Conservation (phyloP, 2,888 invertebrate species). For the Cryptophagus acutangulus region DNA sequence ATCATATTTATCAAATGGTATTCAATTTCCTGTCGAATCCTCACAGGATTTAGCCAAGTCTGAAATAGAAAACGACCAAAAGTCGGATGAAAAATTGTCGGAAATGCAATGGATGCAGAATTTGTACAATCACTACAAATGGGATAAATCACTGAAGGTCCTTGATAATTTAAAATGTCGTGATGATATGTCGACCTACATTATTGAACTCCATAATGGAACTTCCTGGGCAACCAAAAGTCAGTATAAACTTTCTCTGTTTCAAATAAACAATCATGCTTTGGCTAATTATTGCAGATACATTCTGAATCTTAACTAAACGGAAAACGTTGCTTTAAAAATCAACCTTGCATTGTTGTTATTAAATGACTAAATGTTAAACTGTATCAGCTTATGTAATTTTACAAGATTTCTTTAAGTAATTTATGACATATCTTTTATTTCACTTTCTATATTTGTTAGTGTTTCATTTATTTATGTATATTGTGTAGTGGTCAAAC, state of each 20-base stretch:
- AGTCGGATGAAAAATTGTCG: conserved; percentile 35
- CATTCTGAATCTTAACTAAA: too few species aligned
- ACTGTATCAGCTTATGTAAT: conserved; percentile 1
- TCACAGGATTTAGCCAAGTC: conserved; percentile 22
- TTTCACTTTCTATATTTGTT: neutral
- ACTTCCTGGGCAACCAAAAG: conserved; percentile 74
- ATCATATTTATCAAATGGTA: conserved; percentile 45
- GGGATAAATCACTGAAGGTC: conserved; percentile 42
- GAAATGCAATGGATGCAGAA: conserved; percentile 62
- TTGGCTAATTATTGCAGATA: too few species aligned
- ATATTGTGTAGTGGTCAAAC: too few species aligned
- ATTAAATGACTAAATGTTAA: too few species aligned
- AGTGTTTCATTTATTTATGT: neutral
- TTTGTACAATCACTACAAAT: conserved; percentile 61
- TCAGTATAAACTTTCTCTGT: too few species aligned
- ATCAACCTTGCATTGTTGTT: too few species aligned
- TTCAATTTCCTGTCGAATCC: conserved; percentile 41
- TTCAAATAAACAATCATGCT: too few species aligned
- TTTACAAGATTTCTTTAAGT: neutral
- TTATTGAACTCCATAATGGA: conserved; percentile 56
- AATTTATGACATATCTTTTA: conserved; percentile 1
- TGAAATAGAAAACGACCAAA: conserved; percentile 27
- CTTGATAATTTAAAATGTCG: conserved; percentile 46
- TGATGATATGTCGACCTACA: conserved; percentile 54
- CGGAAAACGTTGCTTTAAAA: too few species aligned